Evolutionary conservation across 2,888 invertebrate genomes (phyloP).

Genomic region (Folsomia manolachei): DNA sequence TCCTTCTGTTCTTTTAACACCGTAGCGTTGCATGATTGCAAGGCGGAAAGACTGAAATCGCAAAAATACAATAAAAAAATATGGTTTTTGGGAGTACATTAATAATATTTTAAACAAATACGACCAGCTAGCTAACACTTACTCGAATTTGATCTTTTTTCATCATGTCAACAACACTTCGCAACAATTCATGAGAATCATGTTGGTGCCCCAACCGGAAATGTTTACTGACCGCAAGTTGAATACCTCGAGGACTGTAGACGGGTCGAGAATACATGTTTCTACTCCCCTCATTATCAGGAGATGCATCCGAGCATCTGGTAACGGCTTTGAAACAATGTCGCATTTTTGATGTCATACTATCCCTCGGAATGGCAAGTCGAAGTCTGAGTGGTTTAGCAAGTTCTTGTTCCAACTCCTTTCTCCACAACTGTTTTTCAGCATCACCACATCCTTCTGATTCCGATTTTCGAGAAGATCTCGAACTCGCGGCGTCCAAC

Average conservation of each 20-base stretch:
- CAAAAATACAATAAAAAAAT: constrained; percentile 9
- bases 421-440: constrained; percentile 12
- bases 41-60: constrained; percentile 70
- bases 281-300: constrained; percentile 14
- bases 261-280: constrained; percentile 20
- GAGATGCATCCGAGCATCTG: constrained; percentile 31
- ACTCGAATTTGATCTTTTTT: constrained; percentile 50
- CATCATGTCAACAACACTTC: constrained; percentile 55
- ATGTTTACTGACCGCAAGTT: constrained; percentile 54
- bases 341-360: constrained; percentile 44
- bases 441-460: not conserved
- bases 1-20: constrained; percentile 67
- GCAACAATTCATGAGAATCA: constrained; percentile 89
- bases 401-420: constrained; percentile 38
- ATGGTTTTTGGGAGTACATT: not conserved
- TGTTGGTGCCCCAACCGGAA: constrained; percentile 94
- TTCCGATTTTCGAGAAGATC: not conserved
- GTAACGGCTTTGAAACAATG: constrained; percentile 46
- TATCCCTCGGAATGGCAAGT: constrained; percentile 42
- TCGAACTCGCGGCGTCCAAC: constrained; percentile 34
- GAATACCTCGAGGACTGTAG: constrained; percentile 42
- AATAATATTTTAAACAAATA: too few relatives aligned
- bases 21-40: constrained; percentile 74
- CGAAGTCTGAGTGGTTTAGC: constrained; percentile 35
- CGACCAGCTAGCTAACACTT: constrained; percentile 11